Conservation (phyloP, 2,797 vertebrate species). For the Sorex maritimensis region DNA sequence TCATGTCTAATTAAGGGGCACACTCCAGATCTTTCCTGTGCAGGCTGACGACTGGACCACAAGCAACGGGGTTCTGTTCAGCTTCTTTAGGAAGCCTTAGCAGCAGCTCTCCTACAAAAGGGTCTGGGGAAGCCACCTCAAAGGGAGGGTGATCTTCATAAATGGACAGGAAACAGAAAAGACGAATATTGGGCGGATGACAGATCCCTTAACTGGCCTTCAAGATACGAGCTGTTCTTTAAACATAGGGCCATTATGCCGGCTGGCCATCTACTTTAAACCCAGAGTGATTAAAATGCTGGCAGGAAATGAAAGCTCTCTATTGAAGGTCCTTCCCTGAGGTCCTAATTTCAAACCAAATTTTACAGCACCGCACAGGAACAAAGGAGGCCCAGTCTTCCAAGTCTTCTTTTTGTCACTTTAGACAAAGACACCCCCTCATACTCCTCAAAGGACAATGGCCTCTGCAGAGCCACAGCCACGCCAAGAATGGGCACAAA, state of each 20-base stretch:
- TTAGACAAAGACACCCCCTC: conserved; percentile 94
- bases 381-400: conserved; percentile 94
- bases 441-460: conserved; percentile 93
- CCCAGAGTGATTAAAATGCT: conserved; percentile 96
- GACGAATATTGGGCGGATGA: conserved; percentile 96
- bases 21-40: background rate
- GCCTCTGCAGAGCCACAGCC: conserved; percentile 90
- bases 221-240: conserved; percentile 94
- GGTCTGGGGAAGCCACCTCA: conserved; percentile 87
- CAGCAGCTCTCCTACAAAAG: conserved; percentile 79
- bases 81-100: conserved; percentile 75
- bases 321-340: conserved; percentile 95
- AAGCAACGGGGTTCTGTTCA: background rate
- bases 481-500: conserved; percentile 92
- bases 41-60: background rate
- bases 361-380: conserved; percentile 94
- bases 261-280: conserved; percentile 93
- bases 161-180: conserved; percentile 93
- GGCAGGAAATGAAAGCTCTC: conserved; percentile 95
- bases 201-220: conserved; percentile 96
- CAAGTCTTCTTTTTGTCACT: conserved; percentile 94
- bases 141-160: conserved; percentile 90
- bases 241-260: conserved; percentile 98
- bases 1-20: background rate
- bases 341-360: conserved; percentile 97